Evolutionary conservation across 1,140 invertebrate species (phyloP), one percentile per base, ranked within the genome.

Genomic region (Radopholus similis): DNA sequence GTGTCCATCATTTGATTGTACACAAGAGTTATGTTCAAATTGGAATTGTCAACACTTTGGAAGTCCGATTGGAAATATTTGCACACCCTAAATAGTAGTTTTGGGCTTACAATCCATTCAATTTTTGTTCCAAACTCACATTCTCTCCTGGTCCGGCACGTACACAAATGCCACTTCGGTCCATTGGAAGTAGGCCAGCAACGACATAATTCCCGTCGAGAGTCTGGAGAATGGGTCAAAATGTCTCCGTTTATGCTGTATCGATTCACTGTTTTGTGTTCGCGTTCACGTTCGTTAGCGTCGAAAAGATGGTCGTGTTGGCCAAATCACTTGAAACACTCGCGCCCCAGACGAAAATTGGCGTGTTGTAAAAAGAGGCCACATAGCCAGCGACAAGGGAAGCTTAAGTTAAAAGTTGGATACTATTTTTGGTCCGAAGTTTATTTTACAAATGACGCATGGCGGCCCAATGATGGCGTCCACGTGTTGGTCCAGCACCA

Each of bases 341-440:
- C 2, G 73, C 54, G n/a, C 72, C 72, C 72, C 72, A 73, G 6
- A 76, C n/a, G 59, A 68, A 62, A 32, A 73, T 21, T 28, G 72
- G 72, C 13, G 57, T 23, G 63, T 76, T 73, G 38, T 73, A 71
- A 28, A 47, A 73, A 5, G 74, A 42, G n/a, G 55, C 54, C 8
- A 49, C 38, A 69, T 49, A 65, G n/a, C 65, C 64, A 4, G 64
- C 34, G n/a, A 34, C 49, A 18, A 64, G 26, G 8, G 65, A 57
- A 44, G 40, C 56, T 58, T 37, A 49, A 49, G 30, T 23, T 5
- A 3, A 49, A 3, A 49, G 18, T 2, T 47, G 44, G 18, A 47
- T n/a, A n/a, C n/a, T n/a, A n/a, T n/a, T n/a, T n/a, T n/a, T 64
- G 32, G 18, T 15, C 9, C 34, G 2, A 63, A 37, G 8, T n/a